A percentile compares a stretch with the other conserved stretches of the same genome.
These are phyloP conservation scores for Sinocyclocheilus rhinocerous DNA, from an alignment of 2,113 vertebrate species.

Conservation along the genomic window DNA sequence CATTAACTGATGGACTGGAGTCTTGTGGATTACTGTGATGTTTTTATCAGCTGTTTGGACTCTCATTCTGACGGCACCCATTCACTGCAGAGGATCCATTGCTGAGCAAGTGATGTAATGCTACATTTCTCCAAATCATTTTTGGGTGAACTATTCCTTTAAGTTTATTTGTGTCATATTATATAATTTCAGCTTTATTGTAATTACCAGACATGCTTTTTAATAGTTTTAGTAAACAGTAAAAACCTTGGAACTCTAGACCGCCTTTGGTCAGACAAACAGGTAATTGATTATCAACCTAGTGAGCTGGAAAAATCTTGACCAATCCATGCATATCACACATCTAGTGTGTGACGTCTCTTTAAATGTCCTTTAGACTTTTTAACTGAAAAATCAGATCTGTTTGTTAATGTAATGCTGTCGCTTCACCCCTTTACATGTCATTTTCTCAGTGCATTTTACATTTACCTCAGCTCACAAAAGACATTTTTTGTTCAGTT, in stretches of 20 bases:
- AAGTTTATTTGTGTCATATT: neutral
- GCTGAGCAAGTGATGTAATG: neutral
- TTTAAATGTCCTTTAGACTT: neutral
- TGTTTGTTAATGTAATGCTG: neutral
- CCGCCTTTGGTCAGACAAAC: neutral
- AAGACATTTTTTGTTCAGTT: neutral
- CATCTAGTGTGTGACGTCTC: neutral
- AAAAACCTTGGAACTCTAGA: no score
- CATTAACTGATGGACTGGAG: neutral
- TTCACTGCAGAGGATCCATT: neutral
- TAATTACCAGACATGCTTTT: neutral
- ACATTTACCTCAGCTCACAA: neutral
- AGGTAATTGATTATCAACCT: neutral
- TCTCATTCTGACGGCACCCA: neutral
- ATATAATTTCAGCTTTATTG: neutral
- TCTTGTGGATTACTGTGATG: neutral
- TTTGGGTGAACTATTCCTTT: neutral
- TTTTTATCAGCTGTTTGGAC: neutral
- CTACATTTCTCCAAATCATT: no score
- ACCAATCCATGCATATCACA: neutral
- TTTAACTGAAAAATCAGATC: neutral
- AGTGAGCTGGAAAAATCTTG: neutral
- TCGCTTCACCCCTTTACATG: neutral
- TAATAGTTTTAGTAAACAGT: neutral
- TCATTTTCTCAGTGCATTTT: neutral